Base-by-base conservation (phyloP, 2,113 vertebrate species). In the Diadophis punctatus region DNA sequence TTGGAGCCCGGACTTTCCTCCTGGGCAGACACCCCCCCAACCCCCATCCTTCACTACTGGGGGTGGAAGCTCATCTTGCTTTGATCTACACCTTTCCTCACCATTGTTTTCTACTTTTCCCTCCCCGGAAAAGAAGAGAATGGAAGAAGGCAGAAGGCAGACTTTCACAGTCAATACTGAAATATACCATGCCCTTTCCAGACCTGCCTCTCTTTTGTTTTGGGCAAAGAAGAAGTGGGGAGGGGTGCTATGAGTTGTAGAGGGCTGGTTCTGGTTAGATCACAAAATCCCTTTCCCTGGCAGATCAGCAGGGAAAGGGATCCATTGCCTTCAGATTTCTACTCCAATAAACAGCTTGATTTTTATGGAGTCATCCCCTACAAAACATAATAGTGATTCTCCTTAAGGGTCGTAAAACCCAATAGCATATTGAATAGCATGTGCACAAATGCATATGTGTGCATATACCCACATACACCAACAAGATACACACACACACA, bases 51-150 rank as follows among this genome's bases (percentile, higher is more conserved):
- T 96, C 96, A 93, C 34, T 80, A 39, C 18, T 53, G 87, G 85
- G 92, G 30, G 58, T 27, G 56, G 48, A 18, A 27, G 87, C 93
- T 91, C 23, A 27, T 86, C 27, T 20, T 3, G 74, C 97, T 97
- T 97, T 97, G 97, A 97, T 96, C 96, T 95, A 96, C 93, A 63
- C 94, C 93, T 97, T 95, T 80, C 93, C 93, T 93, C 60, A n/a
- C 94, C 22, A 93, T 96, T 96, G 90, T 95, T 92, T 94, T 91
- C 16, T 27, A 68, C 30, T 91, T 94, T 20, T 60, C 49, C 86
- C 48, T 43, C 86, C 60, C 90, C 80, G 89, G 91, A 93, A 96
- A 95, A 94, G 94, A 84, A 85, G 91, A 93, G 95, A 95, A 96
- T 92, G 39, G 68, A 84, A 52, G 20, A 48, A 43, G 11, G 91